Evolutionary conservation across 2,113 vertebrate species (phyloP).

Genomic region (Fregata magnificens): DNA sequence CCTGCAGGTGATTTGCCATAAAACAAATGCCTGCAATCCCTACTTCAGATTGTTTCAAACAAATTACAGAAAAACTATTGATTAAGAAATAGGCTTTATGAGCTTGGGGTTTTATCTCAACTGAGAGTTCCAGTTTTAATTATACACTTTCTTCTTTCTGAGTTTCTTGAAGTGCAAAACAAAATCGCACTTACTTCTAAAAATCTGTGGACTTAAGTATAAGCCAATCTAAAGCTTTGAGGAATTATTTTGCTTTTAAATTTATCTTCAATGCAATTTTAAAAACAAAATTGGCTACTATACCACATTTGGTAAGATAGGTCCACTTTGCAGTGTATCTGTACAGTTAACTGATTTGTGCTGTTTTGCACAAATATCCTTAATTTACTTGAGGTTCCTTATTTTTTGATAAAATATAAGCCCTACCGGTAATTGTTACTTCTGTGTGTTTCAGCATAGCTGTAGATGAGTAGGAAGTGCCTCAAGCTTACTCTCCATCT

Average conservation of each 20-base stretch:
- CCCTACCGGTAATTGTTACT: not conserved
- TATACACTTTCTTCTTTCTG: not conserved
- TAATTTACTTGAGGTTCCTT: conserved; percentile 53
- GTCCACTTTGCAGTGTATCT: not conserved
- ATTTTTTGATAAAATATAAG: not conserved
- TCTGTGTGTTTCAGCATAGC: conserved; percentile 14
- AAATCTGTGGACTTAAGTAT: not conserved
- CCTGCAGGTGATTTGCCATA: not conserved
- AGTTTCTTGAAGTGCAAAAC: not conserved
- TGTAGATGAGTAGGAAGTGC: conserved; percentile 23
- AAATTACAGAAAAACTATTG: not conserved
- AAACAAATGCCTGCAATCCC: not conserved
- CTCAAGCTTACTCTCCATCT: not conserved
- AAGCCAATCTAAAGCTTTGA: not conserved
- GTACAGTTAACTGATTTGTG: conserved; percentile 2
- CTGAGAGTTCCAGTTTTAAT: conserved; percentile 32
- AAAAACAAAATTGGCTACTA: not conserved
- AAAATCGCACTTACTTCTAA: not conserved
- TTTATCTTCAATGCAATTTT: not conserved
- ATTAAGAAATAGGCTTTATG: conserved; percentile 3
- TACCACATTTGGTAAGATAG: not conserved
- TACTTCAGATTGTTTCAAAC: not conserved
- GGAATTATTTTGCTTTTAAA: not conserved
- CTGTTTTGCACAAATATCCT: conserved; percentile 23
- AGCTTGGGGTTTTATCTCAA: not conserved